These are phyloP conservation scores for Listrodromus nycthemerus DNA, from an alignment of 2,888 invertebrate genomes.

Conservation along the genomic window DNA sequence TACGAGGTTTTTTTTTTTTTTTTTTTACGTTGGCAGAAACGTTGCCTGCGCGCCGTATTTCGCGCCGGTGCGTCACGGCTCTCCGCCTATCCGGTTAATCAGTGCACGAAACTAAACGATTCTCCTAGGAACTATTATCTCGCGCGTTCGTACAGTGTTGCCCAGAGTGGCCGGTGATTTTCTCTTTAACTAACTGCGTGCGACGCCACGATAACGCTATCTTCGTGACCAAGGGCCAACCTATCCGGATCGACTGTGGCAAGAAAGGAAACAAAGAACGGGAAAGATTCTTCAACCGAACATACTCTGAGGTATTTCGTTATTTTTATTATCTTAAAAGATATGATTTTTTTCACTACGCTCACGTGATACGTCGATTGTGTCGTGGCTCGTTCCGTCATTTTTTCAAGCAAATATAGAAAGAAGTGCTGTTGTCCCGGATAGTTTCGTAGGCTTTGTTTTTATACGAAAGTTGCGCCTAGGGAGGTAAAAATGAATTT, in stretches of 20 bases:
- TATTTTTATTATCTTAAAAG: background rate
- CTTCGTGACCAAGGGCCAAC: background rate
- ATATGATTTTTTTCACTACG: too few relatives aligned
- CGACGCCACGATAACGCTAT: background rate
- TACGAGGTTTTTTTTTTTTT: background rate
- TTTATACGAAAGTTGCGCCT: too few relatives aligned
- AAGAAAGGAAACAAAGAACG: constrained; percentile 3
- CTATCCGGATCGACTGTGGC: background rate
- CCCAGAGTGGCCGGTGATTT: background rate
- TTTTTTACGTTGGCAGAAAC: background rate
- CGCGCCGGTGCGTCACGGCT: constrained; percentile 21
- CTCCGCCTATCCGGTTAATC: constrained; percentile 15
- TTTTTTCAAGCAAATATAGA: too few relatives aligned
- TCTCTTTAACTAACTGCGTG: background rate
- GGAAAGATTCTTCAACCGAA: background rate
- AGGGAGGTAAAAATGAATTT: too few relatives aligned
- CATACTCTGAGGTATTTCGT: constrained; percentile 1
- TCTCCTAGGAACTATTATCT: constrained; percentile 10
- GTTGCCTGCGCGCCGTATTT: background rate
- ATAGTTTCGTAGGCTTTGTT: too few relatives aligned
- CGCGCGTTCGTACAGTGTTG: background rate
- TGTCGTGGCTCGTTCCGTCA: too few relatives aligned
- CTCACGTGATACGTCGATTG: too few relatives aligned
- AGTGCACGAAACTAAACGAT: constrained; percentile 17
- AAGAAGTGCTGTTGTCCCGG: too few relatives aligned